phyloP scores from a whole-genome alignment of 2,888 invertebrate species.

The Odontocolon sp. region DNA sequence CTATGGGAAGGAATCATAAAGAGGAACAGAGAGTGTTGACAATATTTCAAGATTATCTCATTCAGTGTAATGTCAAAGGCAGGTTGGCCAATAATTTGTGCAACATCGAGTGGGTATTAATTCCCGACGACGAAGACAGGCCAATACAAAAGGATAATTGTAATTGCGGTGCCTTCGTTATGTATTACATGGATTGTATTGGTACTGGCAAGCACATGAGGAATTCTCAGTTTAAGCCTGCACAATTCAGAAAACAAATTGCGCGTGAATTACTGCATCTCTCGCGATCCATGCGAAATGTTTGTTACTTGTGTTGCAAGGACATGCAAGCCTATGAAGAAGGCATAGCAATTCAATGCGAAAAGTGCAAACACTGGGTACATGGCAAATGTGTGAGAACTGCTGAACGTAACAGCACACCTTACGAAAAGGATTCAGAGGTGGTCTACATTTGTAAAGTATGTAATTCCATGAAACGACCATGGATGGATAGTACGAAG shows the following conservation, averaged over 20 bases:
- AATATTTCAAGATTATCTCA: neutral
- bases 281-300: slow-evolving; percentile 13
- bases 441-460: neutral
- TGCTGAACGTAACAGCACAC: neutral
- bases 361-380: slow-evolving; percentile 5
- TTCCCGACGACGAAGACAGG: neutral
- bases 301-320: neutral
- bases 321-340: neutral
- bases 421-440: neutral
- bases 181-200: slow-evolving; percentile 14
- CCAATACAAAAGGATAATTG: slow-evolving; percentile 8
- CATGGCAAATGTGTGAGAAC: slow-evolving; percentile 5
- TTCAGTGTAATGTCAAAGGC: too few species aligned
- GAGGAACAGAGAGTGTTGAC: neutral
- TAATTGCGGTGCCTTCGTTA: slow-evolving; percentile 10
- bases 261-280: neutral
- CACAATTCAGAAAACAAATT: neutral
- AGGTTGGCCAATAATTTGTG: too few species aligned
- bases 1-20: too few species aligned
- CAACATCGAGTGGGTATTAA: slow-evolving; percentile 12
- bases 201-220: neutral
- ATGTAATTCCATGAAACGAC: neutral
- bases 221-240: neutral
- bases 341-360: neutral
- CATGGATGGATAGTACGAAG: too few species aligned